Base-by-base conservation (phyloP, 1,140 invertebrate genomes). In the Heliconius congener region DNA sequence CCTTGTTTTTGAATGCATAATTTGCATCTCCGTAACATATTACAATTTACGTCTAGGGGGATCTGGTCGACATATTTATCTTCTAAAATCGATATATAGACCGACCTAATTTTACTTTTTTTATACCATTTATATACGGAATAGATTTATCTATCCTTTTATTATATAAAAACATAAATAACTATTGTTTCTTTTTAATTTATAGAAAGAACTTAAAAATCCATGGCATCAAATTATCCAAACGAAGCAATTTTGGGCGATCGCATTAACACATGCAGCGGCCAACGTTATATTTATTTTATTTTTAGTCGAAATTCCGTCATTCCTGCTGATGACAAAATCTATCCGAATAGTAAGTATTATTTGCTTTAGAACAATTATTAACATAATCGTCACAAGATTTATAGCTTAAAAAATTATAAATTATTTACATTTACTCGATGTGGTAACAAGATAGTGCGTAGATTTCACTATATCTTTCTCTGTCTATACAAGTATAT, bases 211-310 rank as follows among this genome's bases (percentile, higher is more conserved):
- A 16, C 30, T 86, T 2, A 72, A 73, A n/a, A 85, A 83, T 8
- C 90, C 90, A 2, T 94, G 89, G 90, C 74, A 80, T 1, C 55
- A 72, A 8, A 88, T 94, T 4, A 8, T 92, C 1, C 82, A 77
- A 16, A 86, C 88, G 0, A 73, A 76, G 9, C 78, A 82, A 2
- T 90, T 92, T 66, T 92, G 89, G 89, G 89, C 82, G 8, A 27
- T 91, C 0, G 82, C 88, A 0, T 70, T 77, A 46, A 85, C 87
- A 8, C 91, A 91, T 70, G 81, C 86, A 37, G 87, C 88, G 2
- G 80, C 83, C 23, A 90, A 88, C 37, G 85, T 83, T 0, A 18
- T 91, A 0, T 91, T 90, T 34, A 71, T 90, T 4, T 92, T 93
- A 73, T 93, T 85, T 71, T 76, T 94, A 16, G 74, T 83, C 1